These are phyloP conservation scores for Acanthosepion esculentum DNA, from an alignment of 2,888 invertebrate genomes.

Conservation along the genomic window DNA sequence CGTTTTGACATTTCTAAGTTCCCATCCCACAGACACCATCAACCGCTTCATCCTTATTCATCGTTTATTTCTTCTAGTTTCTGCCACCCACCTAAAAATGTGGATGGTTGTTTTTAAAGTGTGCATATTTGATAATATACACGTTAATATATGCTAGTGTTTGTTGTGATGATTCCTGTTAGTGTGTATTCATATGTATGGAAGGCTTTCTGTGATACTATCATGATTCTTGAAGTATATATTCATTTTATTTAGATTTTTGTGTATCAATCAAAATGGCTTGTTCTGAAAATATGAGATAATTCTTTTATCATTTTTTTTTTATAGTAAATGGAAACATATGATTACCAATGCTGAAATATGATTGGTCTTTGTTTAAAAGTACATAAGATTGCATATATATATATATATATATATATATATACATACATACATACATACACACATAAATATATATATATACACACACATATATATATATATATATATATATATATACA, in stretches of 20 bases:
- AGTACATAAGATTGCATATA: too few species aligned
- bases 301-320: neutral
- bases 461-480: too few species aligned
- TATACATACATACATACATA: too few species aligned
- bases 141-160: neutral
- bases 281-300: neutral
- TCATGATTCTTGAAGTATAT: neutral
- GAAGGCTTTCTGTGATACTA: neutral
- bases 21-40: accelerated
- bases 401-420: too few species aligned
- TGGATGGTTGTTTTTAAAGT: neutral
- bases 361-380: too few species aligned
- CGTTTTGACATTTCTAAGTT: neutral
- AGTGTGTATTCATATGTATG: neutral
- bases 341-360: neutral
- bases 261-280: neutral
- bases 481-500: too few species aligned
- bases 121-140: neutral
- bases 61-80: neutral
- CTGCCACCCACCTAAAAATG: neutral
- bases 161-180: too few species aligned
- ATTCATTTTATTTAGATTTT: neutral
- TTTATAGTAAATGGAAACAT: neutral
- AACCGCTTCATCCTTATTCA: neutral
- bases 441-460: too few species aligned